phyloP scores from a whole-genome alignment of 2,797 vertebrate genomes.

The Coranthus polyacanthus region DNA sequence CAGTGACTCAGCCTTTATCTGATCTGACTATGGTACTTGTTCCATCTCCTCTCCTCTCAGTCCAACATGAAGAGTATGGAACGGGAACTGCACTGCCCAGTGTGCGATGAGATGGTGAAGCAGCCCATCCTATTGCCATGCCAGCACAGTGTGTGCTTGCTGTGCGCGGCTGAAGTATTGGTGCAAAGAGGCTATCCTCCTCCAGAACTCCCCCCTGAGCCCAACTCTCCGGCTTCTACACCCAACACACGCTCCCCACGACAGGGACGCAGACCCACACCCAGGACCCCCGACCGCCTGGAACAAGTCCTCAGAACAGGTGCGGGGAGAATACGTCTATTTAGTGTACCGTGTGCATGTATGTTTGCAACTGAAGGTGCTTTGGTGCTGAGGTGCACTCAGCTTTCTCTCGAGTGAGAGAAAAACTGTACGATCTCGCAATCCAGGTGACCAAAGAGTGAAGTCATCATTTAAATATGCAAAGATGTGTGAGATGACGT shows the following conservation, averaged over 20 bases:
- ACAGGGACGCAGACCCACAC: conserved; percentile 86
- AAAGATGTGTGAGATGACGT: conserved; percentile 11
- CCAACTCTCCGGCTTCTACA: conserved; percentile 92
- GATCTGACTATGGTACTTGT: no score
- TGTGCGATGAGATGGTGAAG: conserved; percentile 97
- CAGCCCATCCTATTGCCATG: conserved; percentile 96
- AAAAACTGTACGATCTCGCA: conserved; percentile 17
- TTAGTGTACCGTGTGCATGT: conserved; percentile 1
- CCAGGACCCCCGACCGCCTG: conserved; percentile 91
- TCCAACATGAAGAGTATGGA: conserved; percentile 99
- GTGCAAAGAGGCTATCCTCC: conserved; percentile 92
- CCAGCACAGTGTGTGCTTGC: conserved; percentile 93
- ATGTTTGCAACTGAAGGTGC: neutral
- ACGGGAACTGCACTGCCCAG: conserved; percentile 92
- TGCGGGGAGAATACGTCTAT: conserved; percentile 55
- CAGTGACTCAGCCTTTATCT: conserved; percentile 53
- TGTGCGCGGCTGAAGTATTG: conserved; percentile 94
- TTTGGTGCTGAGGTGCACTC: neutral
- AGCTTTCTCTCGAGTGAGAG: neutral
- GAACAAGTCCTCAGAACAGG: conserved; percentile 94
- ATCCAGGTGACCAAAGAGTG: conserved; percentile 4
- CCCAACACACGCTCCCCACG: conserved; percentile 93
- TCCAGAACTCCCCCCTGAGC: conserved; percentile 92
- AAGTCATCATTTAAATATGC: conserved; percentile 20
- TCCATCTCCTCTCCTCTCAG: conserved; percentile 71